Percentiles rank a stretch among this genome's conserved stretches.
Conservation (phyloP, 2,113 vertebrate species). For the Ibidorhyncha struthersii region DNA sequence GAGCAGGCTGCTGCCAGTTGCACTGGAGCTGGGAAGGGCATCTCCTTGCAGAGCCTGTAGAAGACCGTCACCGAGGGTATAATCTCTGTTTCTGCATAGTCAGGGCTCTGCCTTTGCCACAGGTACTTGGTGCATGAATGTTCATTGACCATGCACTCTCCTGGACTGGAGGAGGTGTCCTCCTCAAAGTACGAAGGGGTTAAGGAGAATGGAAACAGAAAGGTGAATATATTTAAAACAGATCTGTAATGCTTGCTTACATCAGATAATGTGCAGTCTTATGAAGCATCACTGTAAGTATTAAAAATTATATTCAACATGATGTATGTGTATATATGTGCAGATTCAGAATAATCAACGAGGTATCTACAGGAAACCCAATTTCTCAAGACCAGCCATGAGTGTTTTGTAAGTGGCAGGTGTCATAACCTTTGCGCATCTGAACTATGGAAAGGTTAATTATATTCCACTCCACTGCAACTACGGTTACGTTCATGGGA, state of each 20-base stretch:
- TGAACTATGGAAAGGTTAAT: constrained; percentile 31
- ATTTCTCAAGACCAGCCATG: not conserved
- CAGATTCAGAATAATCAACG: not conserved
- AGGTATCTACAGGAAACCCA: not conserved
- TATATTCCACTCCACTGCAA: not conserved
- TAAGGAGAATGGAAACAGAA: not conserved
- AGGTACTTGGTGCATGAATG: rapidly evolving
- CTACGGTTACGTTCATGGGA: not conserved
- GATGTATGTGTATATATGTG: not conserved
- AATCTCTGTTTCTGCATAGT: not conserved
- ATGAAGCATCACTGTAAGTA: not conserved
- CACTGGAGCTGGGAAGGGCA: not conserved
- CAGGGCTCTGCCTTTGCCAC: not conserved
- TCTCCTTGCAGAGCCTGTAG: not conserved
- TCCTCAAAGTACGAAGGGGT: not conserved
- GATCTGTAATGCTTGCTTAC: not conserved
- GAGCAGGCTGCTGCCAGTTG: not conserved
- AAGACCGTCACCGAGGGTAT: rapidly evolving
- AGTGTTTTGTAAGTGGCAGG: not conserved
- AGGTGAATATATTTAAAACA: not conserved
- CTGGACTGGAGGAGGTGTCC: not conserved
- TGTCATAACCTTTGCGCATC: not conserved
- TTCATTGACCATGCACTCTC: not conserved
- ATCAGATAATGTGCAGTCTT: not conserved
- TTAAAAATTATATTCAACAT: not conserved